phyloP scores from a whole-genome alignment of 2,113 vertebrate genomes.

The Xiphorhynchus elegans region DNA sequence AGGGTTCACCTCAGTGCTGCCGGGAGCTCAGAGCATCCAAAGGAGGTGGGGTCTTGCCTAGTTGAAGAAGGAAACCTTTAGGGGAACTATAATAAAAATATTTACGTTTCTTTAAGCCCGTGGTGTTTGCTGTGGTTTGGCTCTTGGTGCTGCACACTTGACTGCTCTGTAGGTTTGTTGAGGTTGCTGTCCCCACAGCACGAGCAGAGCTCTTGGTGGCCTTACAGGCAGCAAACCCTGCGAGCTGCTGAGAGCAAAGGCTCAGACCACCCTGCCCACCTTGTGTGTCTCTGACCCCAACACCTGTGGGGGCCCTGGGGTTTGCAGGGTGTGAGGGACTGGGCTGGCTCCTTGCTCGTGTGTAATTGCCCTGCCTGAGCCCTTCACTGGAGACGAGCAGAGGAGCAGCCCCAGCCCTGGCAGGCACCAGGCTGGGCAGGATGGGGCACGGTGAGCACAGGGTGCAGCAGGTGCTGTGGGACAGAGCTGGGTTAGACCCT shows the following conservation, averaged over 20 bases:
- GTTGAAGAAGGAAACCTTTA: background rate
- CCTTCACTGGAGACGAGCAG: background rate
- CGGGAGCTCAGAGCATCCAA: background rate
- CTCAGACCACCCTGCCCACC: background rate
- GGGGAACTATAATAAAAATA: background rate
- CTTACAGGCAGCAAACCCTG: background rate
- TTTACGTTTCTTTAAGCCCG: background rate
- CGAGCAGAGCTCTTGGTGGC: background rate
- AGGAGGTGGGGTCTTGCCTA: background rate
- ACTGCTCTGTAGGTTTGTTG: fast-evolving
- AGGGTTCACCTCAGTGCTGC: background rate
- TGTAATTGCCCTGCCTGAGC: background rate
- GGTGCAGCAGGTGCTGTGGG: fast-evolving
- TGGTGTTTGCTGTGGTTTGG: background rate
- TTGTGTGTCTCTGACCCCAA: background rate
- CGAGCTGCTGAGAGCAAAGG: background rate
- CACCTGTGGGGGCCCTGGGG: background rate
- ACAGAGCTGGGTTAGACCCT: fast-evolving
- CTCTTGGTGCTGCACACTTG: background rate
- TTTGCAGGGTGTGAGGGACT: background rate
- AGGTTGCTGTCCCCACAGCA: background rate
- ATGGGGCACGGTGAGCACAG: background rate
- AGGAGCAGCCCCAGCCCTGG: background rate
- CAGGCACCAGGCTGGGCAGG: background rate
- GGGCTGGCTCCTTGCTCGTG: background rate